Base-by-base conservation (phyloP, 2,113 vertebrate species). In the Corythaixoides concolor region DNA sequence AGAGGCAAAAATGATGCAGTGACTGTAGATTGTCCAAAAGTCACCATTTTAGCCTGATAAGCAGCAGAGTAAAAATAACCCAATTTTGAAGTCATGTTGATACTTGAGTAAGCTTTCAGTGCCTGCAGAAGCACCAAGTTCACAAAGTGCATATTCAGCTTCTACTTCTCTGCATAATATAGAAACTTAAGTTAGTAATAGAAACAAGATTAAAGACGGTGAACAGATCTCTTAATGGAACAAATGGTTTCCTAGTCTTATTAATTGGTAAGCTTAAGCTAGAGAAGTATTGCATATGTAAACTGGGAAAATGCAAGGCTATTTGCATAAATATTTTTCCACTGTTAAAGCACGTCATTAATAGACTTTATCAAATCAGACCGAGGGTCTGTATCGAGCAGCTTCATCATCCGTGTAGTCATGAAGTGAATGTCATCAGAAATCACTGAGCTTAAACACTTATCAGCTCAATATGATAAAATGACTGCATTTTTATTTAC, bases 401-500 rank as follows among this genome's bases (percentile, higher is more conserved):
- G 80, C 55, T 84, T 76, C 70, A 60, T 94, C 85, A 70, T 72
- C 87, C 39, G 5, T 45, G 63, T 63, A 58, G 95, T 89, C 62
- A 88, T 94, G 88, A 97, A 94, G 83, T 90, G 92, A 74, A 93
- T 93, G 80, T 87, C 68, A 88, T 32, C 91, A 93, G 72, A 94
- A 95, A 90, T 78, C 85, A 68, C 45, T 93, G 80, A 76, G 81
- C 64, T 73, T 76, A 86, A 94, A 91, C 50, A 88, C 32, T 80
- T 95, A 74, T 11, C 59, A 45, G 32, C 66, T 89, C 47, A 79
- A 37, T 79, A 27, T 67, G 41, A 90, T 79, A 88, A 89, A 94
- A 96, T 69, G 80, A 45, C 43, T 85, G 53, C 45, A 62, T 94
- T 97, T 96, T 92, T 92, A 79, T 93, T 97, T 97, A 85, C 74